A percentile compares a stretch with the other conserved stretches of the same genome.
phyloP scores from a whole-genome alignment of 2,113 vertebrate genomes.

The Thamnophis sirtalis region DNA sequence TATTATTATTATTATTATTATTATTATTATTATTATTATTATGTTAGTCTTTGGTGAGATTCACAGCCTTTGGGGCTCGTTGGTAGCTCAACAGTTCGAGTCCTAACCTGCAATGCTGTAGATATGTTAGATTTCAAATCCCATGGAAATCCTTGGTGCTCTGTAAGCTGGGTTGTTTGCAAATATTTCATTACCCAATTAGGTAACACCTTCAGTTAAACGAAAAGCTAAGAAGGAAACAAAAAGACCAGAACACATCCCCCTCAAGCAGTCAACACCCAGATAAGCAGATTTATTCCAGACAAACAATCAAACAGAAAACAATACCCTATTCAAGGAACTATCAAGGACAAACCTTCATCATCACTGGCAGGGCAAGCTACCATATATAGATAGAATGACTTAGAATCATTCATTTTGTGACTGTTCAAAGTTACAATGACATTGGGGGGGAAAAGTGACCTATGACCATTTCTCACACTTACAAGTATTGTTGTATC shows the following conservation, averaged over 20 bases:
- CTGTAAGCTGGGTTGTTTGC: background rate
- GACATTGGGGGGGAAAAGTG: background rate
- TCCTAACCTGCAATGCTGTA: background rate
- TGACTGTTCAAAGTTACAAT: background rate
- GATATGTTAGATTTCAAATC: background rate
- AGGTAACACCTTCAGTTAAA: too few species aligned
- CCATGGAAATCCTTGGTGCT: background rate
- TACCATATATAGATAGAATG: background rate
- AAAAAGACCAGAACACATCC: too few species aligned
- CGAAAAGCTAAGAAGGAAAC: too few species aligned
- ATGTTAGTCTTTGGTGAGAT: too few species aligned
- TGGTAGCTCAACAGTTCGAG: too few species aligned
- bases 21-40: too few species aligned
- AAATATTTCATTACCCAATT: too few species aligned
- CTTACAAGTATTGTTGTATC: too few species aligned
- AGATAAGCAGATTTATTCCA: background rate
- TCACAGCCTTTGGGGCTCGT: too few species aligned
- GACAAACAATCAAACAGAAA: background rate
- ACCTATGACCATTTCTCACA: background rate
- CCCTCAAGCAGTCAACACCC: background rate
- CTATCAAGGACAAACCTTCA: background rate
- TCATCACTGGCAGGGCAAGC: background rate
- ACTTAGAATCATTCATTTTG: background rate
- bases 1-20: too few species aligned
- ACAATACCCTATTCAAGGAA: background rate